Conservation (phyloP, 2,113 vertebrate genomes). For the Hippotragus niger region DNA sequence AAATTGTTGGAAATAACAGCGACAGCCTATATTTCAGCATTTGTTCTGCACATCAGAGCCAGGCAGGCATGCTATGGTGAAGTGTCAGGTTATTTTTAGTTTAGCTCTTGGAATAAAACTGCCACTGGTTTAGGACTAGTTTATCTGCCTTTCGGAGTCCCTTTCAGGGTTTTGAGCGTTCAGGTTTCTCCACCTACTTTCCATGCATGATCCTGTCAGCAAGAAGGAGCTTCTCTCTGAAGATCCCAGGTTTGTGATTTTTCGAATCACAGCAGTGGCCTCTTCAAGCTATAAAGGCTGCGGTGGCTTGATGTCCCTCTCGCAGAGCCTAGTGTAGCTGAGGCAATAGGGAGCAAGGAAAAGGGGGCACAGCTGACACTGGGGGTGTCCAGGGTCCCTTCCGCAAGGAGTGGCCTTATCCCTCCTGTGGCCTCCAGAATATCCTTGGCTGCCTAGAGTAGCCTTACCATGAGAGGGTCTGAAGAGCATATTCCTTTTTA, state of each 20-base stretch:
- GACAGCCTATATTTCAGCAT: not conserved
- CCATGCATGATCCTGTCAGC: not conserved
- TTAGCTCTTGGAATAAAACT: constrained; percentile 17
- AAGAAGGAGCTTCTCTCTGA: not conserved
- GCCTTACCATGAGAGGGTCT: not conserved
- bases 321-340: not conserved
- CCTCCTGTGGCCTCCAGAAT: not conserved
- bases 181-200: not conserved
- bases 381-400: not conserved
- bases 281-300: not conserved
- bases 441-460: not conserved
- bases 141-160: not conserved
- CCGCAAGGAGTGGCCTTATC: not conserved
- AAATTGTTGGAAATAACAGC: not conserved
- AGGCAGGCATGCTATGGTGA: not conserved
- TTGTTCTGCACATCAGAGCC: not conserved
- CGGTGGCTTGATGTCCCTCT: not conserved
- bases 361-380: not conserved
- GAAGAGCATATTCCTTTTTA: not conserved
- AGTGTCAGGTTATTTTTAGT: constrained; percentile 55
- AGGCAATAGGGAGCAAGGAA: not conserved
- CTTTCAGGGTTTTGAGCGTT: not conserved
- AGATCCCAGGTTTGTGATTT: not conserved
- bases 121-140: not conserved
- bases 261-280: not conserved